These are phyloP conservation scores for Oophaga sylvatica DNA, from an alignment of 2,797 vertebrate genomes.

Conservation along the genomic window DNA sequence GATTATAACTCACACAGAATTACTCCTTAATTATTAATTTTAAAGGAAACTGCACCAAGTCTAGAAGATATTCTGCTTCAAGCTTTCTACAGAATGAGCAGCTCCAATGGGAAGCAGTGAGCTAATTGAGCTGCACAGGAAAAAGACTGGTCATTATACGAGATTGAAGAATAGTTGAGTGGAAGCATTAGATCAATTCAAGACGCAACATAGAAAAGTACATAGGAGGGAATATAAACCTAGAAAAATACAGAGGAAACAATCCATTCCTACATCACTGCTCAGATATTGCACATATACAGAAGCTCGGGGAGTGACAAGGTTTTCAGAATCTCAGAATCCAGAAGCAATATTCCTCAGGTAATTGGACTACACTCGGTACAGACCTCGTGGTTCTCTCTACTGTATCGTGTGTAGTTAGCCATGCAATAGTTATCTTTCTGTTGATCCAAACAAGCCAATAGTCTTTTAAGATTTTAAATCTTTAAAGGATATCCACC, in stretches of 20 bases:
- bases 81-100: conserved; percentile 22
- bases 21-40: conserved; percentile 56
- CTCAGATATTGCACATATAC: not conserved
- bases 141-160: conserved; percentile 27
- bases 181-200: conserved; percentile 42
- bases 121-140: conserved; percentile 36
- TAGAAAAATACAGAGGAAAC: not conserved
- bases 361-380: not conserved
- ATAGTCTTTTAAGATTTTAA: too few species aligned
- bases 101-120: not conserved
- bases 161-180: conserved; percentile 17
- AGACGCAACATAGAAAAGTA: not conserved
- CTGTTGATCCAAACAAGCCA: too few species aligned
- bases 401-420: too few species aligned
- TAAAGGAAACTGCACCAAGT: conserved; percentile 45
- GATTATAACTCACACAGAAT: conserved; percentile 53
- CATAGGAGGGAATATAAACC: not conserved
- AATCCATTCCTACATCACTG: not conserved
- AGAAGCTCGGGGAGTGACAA: not conserved
- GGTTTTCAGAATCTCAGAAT: not conserved
- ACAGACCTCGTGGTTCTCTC: too few species aligned
- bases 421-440: too few species aligned
- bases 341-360: not conserved
- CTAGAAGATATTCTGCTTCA: conserved; percentile 22
- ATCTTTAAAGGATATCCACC: too few species aligned